phyloP scores from a whole-genome alignment of 2,888 invertebrate genomes.

The Troides aeacus region DNA sequence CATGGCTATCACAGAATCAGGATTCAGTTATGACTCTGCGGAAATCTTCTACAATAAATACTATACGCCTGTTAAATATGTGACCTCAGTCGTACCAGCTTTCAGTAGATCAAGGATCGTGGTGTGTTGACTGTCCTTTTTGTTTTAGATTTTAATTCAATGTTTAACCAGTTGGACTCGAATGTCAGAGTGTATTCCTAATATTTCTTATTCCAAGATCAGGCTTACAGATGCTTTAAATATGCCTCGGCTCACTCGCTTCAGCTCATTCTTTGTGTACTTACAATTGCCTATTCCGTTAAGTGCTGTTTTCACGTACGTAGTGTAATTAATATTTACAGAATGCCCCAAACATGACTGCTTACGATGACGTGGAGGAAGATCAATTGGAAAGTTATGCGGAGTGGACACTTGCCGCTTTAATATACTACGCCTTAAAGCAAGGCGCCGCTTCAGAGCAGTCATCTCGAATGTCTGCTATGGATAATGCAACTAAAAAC shows the following conservation, averaged over 20 bases:
- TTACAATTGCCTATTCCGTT: not conserved
- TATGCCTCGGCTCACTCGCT: too few relatives aligned
- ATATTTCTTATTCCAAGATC: too few relatives aligned
- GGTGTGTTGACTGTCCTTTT: conserved; percentile 39
- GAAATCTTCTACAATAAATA: conserved; percentile 86
- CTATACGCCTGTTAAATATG: conserved; percentile 84
- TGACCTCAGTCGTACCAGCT: conserved; percentile 81
- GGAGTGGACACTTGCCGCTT: conserved; percentile 86
- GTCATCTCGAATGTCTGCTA: conserved; percentile 89
- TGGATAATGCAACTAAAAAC: conserved; percentile 91
- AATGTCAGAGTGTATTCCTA: too few relatives aligned
- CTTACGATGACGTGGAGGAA: conserved; percentile 86
- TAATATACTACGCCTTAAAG: conserved; percentile 87
- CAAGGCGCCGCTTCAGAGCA: conserved; percentile 88
- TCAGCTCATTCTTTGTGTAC: too few relatives aligned
- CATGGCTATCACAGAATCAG: conserved; percentile 77
- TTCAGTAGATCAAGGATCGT: conserved; percentile 78
- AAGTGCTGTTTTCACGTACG: not conserved
- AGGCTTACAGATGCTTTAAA: too few relatives aligned
- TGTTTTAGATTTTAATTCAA: not conserved
- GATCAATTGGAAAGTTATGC: conserved; percentile 84
- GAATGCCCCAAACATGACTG: conserved; percentile 81
- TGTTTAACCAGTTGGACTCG: too few relatives aligned
- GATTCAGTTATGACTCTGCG: conserved; percentile 81
- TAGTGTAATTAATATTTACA: conserved; percentile 39